A percentile compares a stretch with the other conserved stretches of the same genome.
These are phyloP conservation scores for Drosophila neutralis DNA, from an alignment of 2,888 invertebrate species.

Conservation along the genomic window DNA sequence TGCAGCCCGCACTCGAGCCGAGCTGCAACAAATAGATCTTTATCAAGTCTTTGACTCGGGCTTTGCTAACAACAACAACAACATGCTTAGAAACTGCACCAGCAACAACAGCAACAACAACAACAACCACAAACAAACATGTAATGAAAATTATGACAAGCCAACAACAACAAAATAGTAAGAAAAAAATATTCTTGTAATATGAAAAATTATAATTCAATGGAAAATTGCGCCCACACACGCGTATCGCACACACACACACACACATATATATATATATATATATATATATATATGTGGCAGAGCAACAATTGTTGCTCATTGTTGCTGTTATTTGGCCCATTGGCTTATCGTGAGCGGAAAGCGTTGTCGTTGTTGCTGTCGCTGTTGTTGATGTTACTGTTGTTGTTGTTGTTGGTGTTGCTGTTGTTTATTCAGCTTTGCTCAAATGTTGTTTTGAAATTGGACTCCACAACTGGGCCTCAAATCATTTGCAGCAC, in stretches of 20 bases:
- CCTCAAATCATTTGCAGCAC: conserved; percentile 15
- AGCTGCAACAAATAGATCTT: conserved; percentile 66
- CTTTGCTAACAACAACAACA: conserved; percentile 58
- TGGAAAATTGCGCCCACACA: conserved; percentile 77
- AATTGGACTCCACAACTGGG: conserved; percentile 2
- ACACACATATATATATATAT: conserved; percentile 6
- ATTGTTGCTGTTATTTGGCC: conserved; percentile 51
- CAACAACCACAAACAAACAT: conserved; percentile 62
- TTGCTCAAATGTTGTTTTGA: conserved; percentile 21
- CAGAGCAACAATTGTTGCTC: conserved; percentile 35
- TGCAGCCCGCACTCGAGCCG: conserved; percentile 63
- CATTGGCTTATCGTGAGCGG: conserved; percentile 62
- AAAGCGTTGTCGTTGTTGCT: conserved; percentile 62
- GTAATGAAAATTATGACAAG: conserved; percentile 81
- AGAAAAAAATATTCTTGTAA: conserved; percentile 41
- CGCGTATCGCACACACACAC: conserved; percentile 52
- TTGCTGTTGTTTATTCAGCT: conserved; percentile 10
- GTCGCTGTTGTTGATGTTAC: conserved; percentile 43
- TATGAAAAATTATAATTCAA: conserved; percentile 74
- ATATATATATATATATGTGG: background rate
- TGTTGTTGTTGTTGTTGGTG: conserved; percentile 34
- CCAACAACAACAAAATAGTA: conserved; percentile 42
- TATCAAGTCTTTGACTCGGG: conserved; percentile 73
- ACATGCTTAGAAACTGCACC: conserved; percentile 27
- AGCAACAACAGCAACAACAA: conserved; percentile 46